These are phyloP conservation scores for Sminthopsis crassicaudata DNA, from an alignment of 2,113 vertebrate genomes.

Conservation along the genomic window DNA sequence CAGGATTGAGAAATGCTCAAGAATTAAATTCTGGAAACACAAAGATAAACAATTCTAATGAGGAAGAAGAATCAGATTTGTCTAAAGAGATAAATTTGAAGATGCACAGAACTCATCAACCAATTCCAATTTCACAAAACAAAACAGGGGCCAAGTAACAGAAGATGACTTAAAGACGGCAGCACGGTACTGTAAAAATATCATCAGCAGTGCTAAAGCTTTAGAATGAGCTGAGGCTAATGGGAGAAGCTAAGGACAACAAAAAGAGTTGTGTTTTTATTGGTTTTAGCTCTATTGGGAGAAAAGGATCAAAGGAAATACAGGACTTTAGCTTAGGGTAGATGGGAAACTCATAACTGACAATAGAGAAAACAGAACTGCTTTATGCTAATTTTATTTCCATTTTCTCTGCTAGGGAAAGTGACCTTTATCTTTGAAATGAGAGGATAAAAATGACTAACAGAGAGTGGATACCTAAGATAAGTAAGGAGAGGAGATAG, in stretches of 20 bases:
- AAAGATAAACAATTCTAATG: neutral
- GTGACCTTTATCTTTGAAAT: neutral
- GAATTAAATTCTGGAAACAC: neutral
- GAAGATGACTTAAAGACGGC: neutral
- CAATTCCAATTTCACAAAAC: neutral
- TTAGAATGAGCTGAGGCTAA: neutral
- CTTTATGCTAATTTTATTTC: neutral
- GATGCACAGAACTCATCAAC: neutral
- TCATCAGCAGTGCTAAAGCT: neutral
- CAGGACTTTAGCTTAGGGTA: neutral
- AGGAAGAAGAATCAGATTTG: neutral
- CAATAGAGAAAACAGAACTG: neutral
- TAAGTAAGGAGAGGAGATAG: neutral
- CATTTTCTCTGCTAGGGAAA: neutral
- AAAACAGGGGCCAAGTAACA: neutral
- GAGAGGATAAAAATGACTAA: neutral
- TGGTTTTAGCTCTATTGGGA: neutral
- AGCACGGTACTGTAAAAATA: neutral
- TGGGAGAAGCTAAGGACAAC: neutral
- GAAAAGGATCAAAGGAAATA: neutral
- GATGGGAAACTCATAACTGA: neutral
- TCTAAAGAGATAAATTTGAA: neutral
- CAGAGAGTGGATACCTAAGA: neutral
- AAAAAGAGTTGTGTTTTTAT: neutral
- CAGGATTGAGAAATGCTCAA: neutral